A percentile compares a stretch with the other conserved stretches of the same genome.
Evolutionary conservation across 2,797 vertebrate species (phyloP).

Genomic region (Enteromius trimaculatus): DNA sequence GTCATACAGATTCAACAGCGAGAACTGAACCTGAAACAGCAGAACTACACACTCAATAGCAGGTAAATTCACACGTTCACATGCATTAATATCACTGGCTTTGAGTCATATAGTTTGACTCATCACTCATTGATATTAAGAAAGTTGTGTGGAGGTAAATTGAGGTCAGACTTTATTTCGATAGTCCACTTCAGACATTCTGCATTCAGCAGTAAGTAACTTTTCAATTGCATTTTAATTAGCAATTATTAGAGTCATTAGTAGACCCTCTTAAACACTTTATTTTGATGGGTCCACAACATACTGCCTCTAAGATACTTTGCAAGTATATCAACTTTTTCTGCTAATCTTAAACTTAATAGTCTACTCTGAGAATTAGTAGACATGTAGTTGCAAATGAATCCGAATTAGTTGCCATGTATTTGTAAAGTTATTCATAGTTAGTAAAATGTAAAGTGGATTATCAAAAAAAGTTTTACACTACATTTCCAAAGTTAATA

Average conservation of each 20-base stretch:
- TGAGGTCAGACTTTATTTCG: not conserved
- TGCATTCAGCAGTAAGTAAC: not conserved
- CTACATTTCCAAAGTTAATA: not conserved
- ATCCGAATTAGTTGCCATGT: not conserved
- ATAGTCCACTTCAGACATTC: not conserved
- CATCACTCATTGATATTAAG: not conserved
- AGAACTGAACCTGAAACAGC: slow-evolving; percentile 89
- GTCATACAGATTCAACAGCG: slow-evolving; percentile 92
- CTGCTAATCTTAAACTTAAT: not conserved
- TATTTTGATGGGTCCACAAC: not conserved
- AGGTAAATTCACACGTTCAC: slow-evolving; percentile 76
- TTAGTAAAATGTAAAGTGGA: not conserved
- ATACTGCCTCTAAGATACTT: not conserved
- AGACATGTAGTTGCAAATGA: not conserved
- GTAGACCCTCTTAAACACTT: not conserved
- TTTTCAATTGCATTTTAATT: not conserved
- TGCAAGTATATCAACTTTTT: not conserved
- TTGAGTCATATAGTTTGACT: not conserved
- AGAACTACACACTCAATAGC: slow-evolving; percentile 86
- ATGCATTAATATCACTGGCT: slow-evolving; percentile 6
- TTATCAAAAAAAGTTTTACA: not conserved
- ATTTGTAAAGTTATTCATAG: not conserved
- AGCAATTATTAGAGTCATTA: not conserved
- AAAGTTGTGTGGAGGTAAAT: not conserved
- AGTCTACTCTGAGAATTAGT: not conserved